phyloP scores from a whole-genome alignment of 2,113 vertebrate genomes.

The Dromas ardeola region DNA sequence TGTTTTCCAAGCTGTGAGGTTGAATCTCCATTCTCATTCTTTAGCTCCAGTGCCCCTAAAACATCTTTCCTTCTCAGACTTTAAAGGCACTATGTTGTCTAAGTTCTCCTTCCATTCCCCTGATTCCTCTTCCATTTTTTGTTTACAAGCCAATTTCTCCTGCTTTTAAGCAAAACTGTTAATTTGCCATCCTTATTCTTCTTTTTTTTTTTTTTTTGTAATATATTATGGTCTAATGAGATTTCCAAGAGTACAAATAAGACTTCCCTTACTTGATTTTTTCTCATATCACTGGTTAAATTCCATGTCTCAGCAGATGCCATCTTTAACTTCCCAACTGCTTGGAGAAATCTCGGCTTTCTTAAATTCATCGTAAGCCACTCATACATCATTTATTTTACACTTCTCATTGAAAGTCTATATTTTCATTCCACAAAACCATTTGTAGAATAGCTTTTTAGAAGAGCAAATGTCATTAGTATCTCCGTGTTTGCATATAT shows the following conservation, averaged over 20 bases:
- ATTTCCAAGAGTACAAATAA: background rate
- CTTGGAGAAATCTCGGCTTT: background rate
- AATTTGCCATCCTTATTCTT: background rate
- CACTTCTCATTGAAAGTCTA: background rate
- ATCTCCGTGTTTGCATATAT: background rate
- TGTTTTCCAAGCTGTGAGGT: background rate
- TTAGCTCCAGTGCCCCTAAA: background rate
- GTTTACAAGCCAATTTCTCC: background rate
- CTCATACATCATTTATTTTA: background rate
- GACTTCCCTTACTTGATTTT: background rate
- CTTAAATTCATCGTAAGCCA: background rate
- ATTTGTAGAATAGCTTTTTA: background rate
- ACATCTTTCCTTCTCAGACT: background rate
- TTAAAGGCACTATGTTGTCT: background rate
- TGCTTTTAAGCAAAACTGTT: background rate
- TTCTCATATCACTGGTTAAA: background rate
- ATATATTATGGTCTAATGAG: background rate
- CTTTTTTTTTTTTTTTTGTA: background rate
- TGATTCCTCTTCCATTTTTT: background rate
- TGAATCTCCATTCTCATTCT: background rate
- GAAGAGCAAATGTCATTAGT: background rate
- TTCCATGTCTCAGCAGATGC: background rate
- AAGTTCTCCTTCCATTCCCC: background rate
- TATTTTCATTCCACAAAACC: background rate
- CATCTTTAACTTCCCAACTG: background rate